Conservation (phyloP, 2,888 invertebrate genomes). For the Mythimna pallens region DNA sequence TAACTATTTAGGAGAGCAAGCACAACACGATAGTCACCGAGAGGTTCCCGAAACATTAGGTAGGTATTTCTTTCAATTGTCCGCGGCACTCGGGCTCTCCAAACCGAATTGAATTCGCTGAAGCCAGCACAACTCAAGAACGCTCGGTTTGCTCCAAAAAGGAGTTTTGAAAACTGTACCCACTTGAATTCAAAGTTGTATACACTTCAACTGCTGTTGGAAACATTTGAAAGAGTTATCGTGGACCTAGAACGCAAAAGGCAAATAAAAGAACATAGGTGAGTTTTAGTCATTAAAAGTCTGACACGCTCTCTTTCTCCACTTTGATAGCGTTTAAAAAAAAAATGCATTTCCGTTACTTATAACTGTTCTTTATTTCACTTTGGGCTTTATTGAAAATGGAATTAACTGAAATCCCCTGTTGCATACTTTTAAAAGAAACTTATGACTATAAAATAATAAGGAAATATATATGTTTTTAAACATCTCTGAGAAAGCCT, state of each 20-base stretch:
- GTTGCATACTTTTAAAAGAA: conserved; percentile 14
- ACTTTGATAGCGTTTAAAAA: no score
- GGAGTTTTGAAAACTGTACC: conserved; percentile 47
- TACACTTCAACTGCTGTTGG: conserved; percentile 27
- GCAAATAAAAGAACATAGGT: no score
- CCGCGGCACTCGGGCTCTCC: conserved; percentile 41
- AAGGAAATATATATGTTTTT: not conserved
- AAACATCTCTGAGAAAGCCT: conserved; percentile 1
- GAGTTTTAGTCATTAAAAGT: no score
- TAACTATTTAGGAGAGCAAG: conserved; percentile 32
- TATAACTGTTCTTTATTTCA: conserved; percentile 22
- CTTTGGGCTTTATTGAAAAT: conserved; percentile 25
- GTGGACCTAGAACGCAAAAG: no score
- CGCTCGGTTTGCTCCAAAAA: conserved; percentile 52
- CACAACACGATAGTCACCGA: conserved; percentile 1
- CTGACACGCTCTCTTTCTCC: no score
- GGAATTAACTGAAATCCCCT: conserved; percentile 21
- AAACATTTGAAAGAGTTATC: no score
- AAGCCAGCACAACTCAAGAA: conserved; percentile 49
- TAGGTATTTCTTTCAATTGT: conserved; percentile 55
- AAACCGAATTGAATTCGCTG: conserved; percentile 60
- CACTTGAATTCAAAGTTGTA: conserved; percentile 58
- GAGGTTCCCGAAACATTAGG: conserved; percentile 28
- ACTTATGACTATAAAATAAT: conserved; percentile 3
- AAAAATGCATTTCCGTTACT: not conserved